Conservation (phyloP, 2,888 invertebrate species). For the Pasiphila rectangulata region DNA sequence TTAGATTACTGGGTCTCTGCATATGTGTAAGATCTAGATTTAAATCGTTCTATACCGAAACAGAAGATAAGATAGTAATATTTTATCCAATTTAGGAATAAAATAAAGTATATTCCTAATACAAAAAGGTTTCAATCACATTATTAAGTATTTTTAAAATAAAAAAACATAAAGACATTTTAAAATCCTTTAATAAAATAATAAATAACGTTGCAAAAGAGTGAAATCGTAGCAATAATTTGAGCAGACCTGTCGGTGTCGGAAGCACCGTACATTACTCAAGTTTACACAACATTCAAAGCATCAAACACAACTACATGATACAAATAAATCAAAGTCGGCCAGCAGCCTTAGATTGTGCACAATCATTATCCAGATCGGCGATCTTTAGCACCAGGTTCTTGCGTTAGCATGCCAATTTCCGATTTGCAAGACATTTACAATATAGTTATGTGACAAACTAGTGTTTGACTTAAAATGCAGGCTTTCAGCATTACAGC, state of each 20-base stretch:
- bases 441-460: neutral
- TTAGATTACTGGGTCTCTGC: no score
- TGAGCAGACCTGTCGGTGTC: slow-evolving; percentile 51
- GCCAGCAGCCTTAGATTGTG: slow-evolving; percentile 34
- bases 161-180: slow-evolving; percentile 39
- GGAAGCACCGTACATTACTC: slow-evolving; percentile 33
- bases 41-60: no score
- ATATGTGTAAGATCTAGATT: no score
- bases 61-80: no score
- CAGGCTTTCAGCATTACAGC: no score
- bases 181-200: slow-evolving; percentile 78
- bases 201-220: slow-evolving; percentile 76
- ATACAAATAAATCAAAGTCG: slow-evolving; percentile 39
- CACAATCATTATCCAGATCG: slow-evolving; percentile 31
- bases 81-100: no score
- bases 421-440: neutral
- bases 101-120: no score
- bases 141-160: no score
- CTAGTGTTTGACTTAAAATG: no score
- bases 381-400: slow-evolving; percentile 12
- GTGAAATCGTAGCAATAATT: slow-evolving; percentile 64
- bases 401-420: slow-evolving; percentile 4
- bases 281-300: slow-evolving; percentile 56
- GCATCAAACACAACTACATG: slow-evolving; percentile 55
- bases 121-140: no score